Base-by-base conservation (phyloP, 1,140 invertebrate genomes). In the Oryctes rhinoceros region DNA sequence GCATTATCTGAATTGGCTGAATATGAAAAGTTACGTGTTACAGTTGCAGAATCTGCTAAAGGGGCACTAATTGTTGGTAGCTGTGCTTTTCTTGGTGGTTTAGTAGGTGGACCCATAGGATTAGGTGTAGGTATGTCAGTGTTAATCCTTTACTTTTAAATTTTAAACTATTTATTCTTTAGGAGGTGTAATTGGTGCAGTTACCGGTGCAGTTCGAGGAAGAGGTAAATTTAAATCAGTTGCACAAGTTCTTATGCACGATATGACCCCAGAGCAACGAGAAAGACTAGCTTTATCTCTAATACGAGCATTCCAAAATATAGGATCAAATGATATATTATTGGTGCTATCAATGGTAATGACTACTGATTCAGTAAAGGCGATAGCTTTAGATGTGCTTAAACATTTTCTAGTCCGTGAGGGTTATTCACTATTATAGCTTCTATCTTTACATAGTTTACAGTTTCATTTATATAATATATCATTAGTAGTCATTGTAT, bases 201-300 rank as follows among this genome's bases (percentile, higher is more conserved):
- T 82, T 67, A 20, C 44, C 20, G 83, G 79, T 10, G 81, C 79
- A 15, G 49, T 49, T 1, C 39, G 71, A 76, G 80, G 82, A 44
- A 24, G 76, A 75, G 83, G 81, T 15, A 84, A 85, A 81, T 86
- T 81, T 75, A 84, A 82, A 81, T 82, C 85, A 10, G 83, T 85
- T 13, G 80, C 81, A 15, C 67, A 81, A 48, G 79, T 86, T 13
- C 82, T 86, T 47, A 78, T 79, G 39, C 37, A 81, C 53, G 85
- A 85, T 79, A 84, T 86, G 85, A 82, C 79, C 20, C 65, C 81
- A 15, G 59, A 49, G 11, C 85, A 86, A 78, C 62, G 81, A 67
- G 67, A 77, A 37, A 53, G 75, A 47, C 78, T 86, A 20, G 80
- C 76, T 7, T 59, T 35, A 6, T 37, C 82, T n/a, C 24, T 86